Conservation (phyloP, 2,888 invertebrate species). For the Campaea margaritaria region DNA sequence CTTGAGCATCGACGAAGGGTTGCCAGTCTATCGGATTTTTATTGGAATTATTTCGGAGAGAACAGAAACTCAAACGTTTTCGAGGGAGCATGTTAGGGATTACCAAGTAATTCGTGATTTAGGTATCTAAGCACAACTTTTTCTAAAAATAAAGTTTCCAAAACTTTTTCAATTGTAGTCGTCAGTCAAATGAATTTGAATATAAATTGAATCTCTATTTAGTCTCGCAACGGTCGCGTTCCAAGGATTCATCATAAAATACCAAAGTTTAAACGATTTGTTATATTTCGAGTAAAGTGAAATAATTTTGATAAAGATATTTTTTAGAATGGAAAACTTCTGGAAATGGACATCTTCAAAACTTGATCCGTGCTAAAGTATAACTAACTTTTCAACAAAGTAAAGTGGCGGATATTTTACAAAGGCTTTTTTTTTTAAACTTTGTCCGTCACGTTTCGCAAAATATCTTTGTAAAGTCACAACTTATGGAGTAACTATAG, state of each 20-base stretch:
- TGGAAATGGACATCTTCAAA: too few relatives aligned
- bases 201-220: conserved; percentile 17
- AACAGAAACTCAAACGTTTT: too few relatives aligned
- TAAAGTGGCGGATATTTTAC: too few relatives aligned
- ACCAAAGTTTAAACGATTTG: conserved; percentile 2
- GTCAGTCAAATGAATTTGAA: conserved; percentile 17
- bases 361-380: too few relatives aligned
- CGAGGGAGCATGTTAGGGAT: too few relatives aligned
- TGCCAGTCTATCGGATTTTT: too few relatives aligned
- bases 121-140: background rate
- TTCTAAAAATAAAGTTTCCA: background rate
- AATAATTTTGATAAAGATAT: background rate
- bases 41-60: too few relatives aligned
- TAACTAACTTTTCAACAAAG: too few relatives aligned
- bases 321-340: background rate
- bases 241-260: conserved; percentile 4
- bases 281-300: conserved; percentile 1
- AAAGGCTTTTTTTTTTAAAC: too few relatives aligned
- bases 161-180: background rate
- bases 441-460: background rate
- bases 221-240: conserved; percentile 8
- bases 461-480: background rate
- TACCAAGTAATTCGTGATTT: background rate
- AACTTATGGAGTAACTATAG: too few relatives aligned
- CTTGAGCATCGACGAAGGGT: too few relatives aligned